Base-by-base conservation (phyloP, 2,797 vertebrate genomes). In the Pangasius sanitwongsei region DNA sequence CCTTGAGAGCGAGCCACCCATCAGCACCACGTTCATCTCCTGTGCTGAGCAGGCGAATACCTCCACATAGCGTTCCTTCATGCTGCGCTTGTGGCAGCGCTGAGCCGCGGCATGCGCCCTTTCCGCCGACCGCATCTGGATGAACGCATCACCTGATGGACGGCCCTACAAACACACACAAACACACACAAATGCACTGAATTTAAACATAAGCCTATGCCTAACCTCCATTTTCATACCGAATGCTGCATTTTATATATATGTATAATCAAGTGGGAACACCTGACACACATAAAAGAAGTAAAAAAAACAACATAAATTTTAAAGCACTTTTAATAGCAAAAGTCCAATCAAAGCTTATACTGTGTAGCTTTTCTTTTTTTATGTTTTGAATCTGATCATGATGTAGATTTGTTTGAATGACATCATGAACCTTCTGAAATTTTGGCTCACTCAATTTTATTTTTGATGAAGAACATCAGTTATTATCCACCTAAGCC, bases 11-110 rank as follows among this genome's bases (percentile, higher is more conserved):
- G 98, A 97, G 94, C 98, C 98, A 95, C 98, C 98, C 98, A 99
- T 98, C 96, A 99, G 96, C 95, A 99, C 98, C 92, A 98, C 96
- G 94, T 97, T 98, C 98, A 99, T 99, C 96, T 99, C 98, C 93
- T 99, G 98, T 3, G 97, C 96, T 41, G 98, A 99, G 95, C 98
- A 99, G 91, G 98, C 97, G 92, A 99, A 99, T 94, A 99, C 98
- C 96, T 99, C 98, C 94, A 99, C 98, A 0, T 99, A 99, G 93
- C 98, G 98, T 92, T 98, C 98, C 95, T 98, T 98, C 92, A 97
- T 97, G 87, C 97, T 94, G 69, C 98, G 97, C 94, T 99, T 99
- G 95, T 99, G 98, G 92, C 98, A 98, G 87, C 96, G 96, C 94
- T 99, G 98, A n/a, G 98, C 96, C 72, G 97, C 96, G 91, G 96